Evolutionary conservation across 2,888 invertebrate genomes (phyloP).

Genomic region (Heteromurus nitidus): DNA sequence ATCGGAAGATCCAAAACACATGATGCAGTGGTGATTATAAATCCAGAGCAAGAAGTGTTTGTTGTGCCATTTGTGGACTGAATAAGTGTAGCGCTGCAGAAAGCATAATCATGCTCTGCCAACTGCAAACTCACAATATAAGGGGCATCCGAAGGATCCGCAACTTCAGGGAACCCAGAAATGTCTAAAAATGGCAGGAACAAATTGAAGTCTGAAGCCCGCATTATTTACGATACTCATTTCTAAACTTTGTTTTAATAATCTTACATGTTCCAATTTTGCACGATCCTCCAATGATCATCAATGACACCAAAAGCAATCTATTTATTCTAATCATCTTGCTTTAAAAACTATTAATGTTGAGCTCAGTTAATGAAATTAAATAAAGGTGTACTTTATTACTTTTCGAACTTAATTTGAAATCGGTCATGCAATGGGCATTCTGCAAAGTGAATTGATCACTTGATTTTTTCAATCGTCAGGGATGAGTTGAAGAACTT

Average conservation of each 20-base stretch:
- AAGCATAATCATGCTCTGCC: conserved; percentile 28
- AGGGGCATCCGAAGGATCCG: conserved; percentile 23
- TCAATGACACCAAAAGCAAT: not conserved
- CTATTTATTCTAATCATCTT: not conserved
- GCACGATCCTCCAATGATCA: not conserved
- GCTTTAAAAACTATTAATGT: not conserved
- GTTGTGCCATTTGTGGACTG: not conserved
- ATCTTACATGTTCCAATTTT: no score
- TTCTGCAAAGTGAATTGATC: not conserved
- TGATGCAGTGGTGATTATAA: conserved; percentile 31
- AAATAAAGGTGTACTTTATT: not conserved
- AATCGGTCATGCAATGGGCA: not conserved
- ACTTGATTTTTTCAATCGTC: not conserved
- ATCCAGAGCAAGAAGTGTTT: conserved; percentile 12
- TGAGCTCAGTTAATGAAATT: not conserved
- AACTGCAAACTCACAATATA: conserved; percentile 49
- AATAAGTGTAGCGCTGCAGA: conserved; percentile 37
- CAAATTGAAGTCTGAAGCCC: not conserved
- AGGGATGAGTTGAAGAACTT: not conserved
- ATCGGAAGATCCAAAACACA: conserved; percentile 11
- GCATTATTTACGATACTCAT: no score
- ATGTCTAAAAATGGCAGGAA: conserved; percentile 10
- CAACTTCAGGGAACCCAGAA: not conserved
- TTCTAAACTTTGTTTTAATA: no score
- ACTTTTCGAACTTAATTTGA: no score